These are phyloP conservation scores for Nasua narica DNA, from an alignment of 2,797 vertebrate genomes.

Conservation along the genomic window DNA sequence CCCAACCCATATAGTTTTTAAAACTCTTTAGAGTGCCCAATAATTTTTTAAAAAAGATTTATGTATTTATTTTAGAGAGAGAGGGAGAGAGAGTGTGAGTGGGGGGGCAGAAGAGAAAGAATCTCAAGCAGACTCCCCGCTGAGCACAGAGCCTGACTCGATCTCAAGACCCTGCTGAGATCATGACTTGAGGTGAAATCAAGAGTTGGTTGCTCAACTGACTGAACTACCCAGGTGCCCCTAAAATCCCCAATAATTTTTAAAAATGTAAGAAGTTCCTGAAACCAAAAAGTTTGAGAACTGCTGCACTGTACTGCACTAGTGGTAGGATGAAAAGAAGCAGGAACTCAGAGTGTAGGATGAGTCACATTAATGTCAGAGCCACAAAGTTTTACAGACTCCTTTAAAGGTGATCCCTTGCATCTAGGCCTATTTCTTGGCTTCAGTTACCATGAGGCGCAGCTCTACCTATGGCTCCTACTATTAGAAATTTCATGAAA, in stretches of 20 bases:
- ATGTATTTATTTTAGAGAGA: not conserved
- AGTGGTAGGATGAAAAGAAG: not conserved
- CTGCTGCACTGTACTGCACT: not conserved
- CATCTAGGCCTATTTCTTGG: not conserved
- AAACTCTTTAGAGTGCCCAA: not conserved
- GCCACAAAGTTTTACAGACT: not conserved
- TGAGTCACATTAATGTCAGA: not conserved
- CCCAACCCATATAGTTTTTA: not conserved
- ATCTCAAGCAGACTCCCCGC: not conserved
- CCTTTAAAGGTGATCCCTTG: not conserved
- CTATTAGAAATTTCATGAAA: conserved; percentile 18
- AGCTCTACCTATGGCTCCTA: not conserved
- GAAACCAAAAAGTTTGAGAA: not conserved
- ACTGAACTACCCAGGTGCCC: not conserved
- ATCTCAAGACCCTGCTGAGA: not conserved
- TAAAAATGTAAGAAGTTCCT: conserved; percentile 18
- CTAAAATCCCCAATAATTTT: not conserved
- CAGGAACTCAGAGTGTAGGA: not conserved
- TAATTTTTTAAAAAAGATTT: not conserved
- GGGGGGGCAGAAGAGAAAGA: not conserved
- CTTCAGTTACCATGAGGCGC: not conserved
- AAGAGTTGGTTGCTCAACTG: not conserved
- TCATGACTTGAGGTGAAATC: not conserved
- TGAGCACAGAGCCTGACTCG: not conserved
- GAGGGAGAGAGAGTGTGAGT: not conserved